Evolutionary conservation across 2,113 vertebrate genomes (phyloP), one percentile per base, ranked within the genome.

Genomic region (Sphyrna mokarran): DNA sequence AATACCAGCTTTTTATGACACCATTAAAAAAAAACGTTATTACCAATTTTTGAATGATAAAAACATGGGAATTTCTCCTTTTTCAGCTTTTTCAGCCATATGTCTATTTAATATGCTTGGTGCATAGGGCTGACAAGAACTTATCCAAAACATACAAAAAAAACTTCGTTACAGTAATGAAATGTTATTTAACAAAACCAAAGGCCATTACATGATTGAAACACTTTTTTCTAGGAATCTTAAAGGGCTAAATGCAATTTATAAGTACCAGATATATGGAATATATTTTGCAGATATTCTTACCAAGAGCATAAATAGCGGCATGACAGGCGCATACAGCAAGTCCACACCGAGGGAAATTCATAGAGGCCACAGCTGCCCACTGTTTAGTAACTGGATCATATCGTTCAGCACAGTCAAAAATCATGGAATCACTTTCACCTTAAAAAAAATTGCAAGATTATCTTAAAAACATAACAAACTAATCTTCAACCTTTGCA

Each of bases 391-490:
- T 99, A 96, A 99, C 98, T 16, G 99, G 99, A 97, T 99, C 98
- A 1, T 99, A 99, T 96, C 99, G 97, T 96, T 99, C 99, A 0
- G 98, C 98, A 97, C 99, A 99, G 97, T 99, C 99, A 96, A 99
- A 99, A 96, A 99, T 99, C 99, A 99, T 99, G 0, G 99, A 99
- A 96, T 99, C 98, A 96, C 99, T 98, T 96, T 99, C 99, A 95
- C 99, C 99, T 99, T 95, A 22, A 68, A 94, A 94, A 94, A 69
- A 37, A 69, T 69, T 37, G 40, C 6, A 33, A 76, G 29, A 11
- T 76, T 76, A 76, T 76, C 72, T 33, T 33, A 43, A 83, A 83
- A 20, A 43, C 91, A 58, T 20, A 86, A 91, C 40, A 95, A 76
- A 90, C 54, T 33, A n/a, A 89, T 58, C 48, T n/a, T 90, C 58